Evolutionary conservation across 2,797 vertebrate species (phyloP).

Genomic region (Trachops cirrhosus): DNA sequence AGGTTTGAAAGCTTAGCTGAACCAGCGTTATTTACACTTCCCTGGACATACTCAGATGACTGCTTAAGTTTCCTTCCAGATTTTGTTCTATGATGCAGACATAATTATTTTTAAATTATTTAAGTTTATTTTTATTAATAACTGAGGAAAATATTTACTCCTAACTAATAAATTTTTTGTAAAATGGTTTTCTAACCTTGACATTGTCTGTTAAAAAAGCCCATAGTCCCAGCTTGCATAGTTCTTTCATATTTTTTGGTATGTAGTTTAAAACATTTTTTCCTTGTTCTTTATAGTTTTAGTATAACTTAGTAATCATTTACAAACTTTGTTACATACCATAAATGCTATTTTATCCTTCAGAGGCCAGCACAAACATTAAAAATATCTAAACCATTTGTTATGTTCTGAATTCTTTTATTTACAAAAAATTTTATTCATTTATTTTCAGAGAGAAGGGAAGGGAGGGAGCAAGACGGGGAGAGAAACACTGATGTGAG

Average conservation of each 20-base stretch:
- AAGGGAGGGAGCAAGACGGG: no score
- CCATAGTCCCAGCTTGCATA: neutral
- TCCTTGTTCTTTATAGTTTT: slow-evolving; percentile 3
- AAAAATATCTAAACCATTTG: neutral
- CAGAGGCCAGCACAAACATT: neutral
- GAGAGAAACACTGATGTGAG: no score
- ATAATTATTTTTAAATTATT: neutral
- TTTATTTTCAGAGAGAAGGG: no score
- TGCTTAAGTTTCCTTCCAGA: neutral
- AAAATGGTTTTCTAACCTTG: neutral
- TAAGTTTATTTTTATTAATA: neutral
- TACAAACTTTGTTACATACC: neutral
- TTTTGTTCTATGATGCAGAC: neutral
- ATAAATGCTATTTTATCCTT: neutral
- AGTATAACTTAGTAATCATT: neutral
- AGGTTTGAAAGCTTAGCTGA: neutral
- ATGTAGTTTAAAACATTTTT: neutral
- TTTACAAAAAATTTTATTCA: neutral
- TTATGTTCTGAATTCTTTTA: neutral
- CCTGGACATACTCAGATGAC: neutral
- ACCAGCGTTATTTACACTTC: neutral
- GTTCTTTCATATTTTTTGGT: neutral
- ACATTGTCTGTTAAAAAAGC: slow-evolving; percentile 5
- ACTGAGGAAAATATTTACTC: slow-evolving; percentile 12
- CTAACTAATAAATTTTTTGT: neutral